phyloP scores from a whole-genome alignment of 2,797 vertebrate genomes.

The Gadopsis bispinosus region DNA sequence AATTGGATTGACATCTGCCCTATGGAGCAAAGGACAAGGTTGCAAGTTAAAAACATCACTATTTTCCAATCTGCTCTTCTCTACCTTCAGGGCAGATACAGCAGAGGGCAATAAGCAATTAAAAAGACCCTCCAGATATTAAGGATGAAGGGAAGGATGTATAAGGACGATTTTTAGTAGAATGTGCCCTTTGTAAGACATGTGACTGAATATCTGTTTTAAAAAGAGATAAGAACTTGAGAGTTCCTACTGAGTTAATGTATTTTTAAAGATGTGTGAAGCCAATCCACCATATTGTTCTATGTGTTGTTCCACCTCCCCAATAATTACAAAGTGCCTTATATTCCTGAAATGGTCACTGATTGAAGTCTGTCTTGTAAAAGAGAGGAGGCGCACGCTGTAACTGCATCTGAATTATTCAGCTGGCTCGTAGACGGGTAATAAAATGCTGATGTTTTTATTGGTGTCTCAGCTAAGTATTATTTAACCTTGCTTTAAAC shows the following conservation, averaged over 20 bases:
- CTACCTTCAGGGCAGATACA: conserved; percentile 64
- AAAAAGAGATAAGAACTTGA: conserved; percentile 29
- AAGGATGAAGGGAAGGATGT: background rate
- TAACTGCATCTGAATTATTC: conserved; percentile 83
- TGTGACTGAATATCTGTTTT: conserved; percentile 32
- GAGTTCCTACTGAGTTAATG: conserved; percentile 62
- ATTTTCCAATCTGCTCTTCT: conserved; percentile 51
- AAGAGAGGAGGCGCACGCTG: conserved; percentile 63
- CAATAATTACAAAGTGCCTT: conserved; percentile 44
- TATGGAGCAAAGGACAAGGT: conserved; percentile 63
- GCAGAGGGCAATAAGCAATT: conserved; percentile 66
- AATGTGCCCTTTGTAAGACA: conserved; percentile 61
- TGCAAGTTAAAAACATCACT: conserved; percentile 70
- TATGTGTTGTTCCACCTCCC: conserved; percentile 19
- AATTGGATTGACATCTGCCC: conserved; percentile 77
- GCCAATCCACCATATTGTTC: conserved; percentile 21
- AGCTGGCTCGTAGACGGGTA: conserved; percentile 80
- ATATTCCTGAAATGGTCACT: conserved; percentile 72
- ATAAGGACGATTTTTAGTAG: conserved; percentile 65
- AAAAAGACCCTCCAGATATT: conserved; percentile 56
- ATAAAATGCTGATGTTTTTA: conserved; percentile 87
- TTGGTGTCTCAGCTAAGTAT: conserved; percentile 86
- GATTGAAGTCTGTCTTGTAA: conserved; percentile 79
- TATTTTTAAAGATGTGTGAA: conserved; percentile 67
- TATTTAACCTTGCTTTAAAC: conserved; percentile 90